Conservation (phyloP, 2,888 invertebrate genomes). For the Synergus gifuensis region DNA sequence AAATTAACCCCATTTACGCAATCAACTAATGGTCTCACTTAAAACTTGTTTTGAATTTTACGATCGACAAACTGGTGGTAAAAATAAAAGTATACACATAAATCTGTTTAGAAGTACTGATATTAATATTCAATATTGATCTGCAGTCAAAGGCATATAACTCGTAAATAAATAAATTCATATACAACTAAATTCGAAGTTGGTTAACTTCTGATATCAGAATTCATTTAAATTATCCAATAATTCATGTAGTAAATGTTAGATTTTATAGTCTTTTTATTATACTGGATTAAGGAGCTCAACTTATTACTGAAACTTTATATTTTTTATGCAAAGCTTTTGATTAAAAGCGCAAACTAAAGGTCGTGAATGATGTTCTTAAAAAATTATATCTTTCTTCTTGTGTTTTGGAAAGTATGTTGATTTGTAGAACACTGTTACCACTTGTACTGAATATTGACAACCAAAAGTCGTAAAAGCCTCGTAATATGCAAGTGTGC, state of each 20-base stretch:
- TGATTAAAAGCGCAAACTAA: neutral
- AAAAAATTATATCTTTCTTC: no score
- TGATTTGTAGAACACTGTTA: no score
- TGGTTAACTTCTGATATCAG: neutral
- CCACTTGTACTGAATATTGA: neutral
- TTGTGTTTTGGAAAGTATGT: neutral
- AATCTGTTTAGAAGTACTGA: neutral
- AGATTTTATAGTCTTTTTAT: neutral
- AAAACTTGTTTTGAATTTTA: neutral
- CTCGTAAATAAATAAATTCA: neutral
- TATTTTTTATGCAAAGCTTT: neutral
- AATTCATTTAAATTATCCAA: neutral
- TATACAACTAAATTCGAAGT: neutral
- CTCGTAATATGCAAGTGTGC: neutral
- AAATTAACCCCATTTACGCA: slow-evolving; percentile 7
- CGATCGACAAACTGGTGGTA: neutral
- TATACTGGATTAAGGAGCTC: neutral
- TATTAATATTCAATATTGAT: neutral
- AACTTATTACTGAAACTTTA: neutral
- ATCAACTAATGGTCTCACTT: neutral
- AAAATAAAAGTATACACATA: neutral
- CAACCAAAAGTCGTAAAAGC: neutral
- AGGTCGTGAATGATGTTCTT: no score
- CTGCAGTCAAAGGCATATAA: neutral
- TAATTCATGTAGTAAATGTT: neutral